phyloP scores from a whole-genome alignment of 2,888 invertebrate genomes.

The Dugesia japonica region DNA sequence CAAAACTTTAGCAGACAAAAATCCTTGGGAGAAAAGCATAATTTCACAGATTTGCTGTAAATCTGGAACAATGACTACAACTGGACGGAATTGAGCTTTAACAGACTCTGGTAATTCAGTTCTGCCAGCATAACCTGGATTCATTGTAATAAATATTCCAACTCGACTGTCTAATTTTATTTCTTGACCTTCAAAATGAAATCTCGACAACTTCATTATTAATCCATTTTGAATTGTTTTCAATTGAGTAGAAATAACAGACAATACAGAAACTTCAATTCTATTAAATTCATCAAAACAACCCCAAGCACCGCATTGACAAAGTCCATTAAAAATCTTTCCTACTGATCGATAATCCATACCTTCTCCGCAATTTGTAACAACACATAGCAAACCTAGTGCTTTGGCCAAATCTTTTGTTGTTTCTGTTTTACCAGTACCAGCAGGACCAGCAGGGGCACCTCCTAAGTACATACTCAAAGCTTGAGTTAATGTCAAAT shows the following conservation, averaged over 20 bases:
- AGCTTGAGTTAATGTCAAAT: constrained; percentile 77
- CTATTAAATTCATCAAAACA: constrained; percentile 87
- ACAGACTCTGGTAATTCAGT: constrained; percentile 73
- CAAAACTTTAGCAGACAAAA: constrained; percentile 51
- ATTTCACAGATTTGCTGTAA: constrained; percentile 77
- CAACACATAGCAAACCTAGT: constrained; percentile 51
- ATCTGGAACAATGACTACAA: constrained; percentile 77
- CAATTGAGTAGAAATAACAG: constrained; percentile 75
- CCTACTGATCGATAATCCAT: constrained; percentile 65
- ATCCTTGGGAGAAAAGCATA: constrained; percentile 66
- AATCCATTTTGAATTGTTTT: constrained; percentile 72
- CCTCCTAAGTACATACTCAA: constrained; percentile 76
- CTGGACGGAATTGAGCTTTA: constrained; percentile 74
- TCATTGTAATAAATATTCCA: constrained; percentile 85
- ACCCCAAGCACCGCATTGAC: constrained; percentile 81
- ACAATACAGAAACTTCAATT: constrained; percentile 74
- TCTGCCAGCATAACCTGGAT: constrained; percentile 76
- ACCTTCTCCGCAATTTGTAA: constrained; percentile 73
- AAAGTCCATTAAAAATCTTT: constrained; percentile 54
- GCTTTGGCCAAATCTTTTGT: constrained; percentile 78
- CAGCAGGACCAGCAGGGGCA: constrained; percentile 59
- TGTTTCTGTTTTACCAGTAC: constrained; percentile 75
- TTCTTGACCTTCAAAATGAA: constrained; percentile 70
- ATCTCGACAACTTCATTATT: constrained; percentile 59
- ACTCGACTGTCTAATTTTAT: constrained; percentile 67